Conservation (phyloP, 2,113 vertebrate genomes). For the Columba janthina region DNA sequence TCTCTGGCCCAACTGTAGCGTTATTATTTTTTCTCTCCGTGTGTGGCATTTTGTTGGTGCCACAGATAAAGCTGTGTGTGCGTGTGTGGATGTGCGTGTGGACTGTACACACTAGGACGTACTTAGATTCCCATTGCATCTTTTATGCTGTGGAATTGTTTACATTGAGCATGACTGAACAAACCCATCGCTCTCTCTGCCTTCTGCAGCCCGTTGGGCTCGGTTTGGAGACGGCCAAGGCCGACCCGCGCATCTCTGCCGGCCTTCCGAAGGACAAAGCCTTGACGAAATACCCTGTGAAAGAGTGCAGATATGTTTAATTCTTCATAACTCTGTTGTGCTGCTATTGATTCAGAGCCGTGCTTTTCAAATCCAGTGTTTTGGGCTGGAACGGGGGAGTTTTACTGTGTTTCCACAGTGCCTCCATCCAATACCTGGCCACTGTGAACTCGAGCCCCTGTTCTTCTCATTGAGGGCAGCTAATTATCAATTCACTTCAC, state of each 20-base stretch:
- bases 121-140: constrained; percentile 71
- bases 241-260: constrained; percentile 27
- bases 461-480: constrained; percentile 44
- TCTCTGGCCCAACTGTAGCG: constrained; percentile 82
- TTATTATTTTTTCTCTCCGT: constrained; percentile 56
- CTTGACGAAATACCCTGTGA: constrained; percentile 1
- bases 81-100: constrained; percentile 22
- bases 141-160: constrained; percentile 77
- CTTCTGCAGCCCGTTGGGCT: constrained; percentile 64
- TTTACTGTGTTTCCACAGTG: constrained; percentile 54
- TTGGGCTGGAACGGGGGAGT: constrained; percentile 46
- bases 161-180: constrained; percentile 78
- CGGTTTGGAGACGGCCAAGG: constrained; percentile 3
- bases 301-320: constrained; percentile 15
- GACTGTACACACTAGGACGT: constrained; percentile 66
- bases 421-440: constrained; percentile 69
- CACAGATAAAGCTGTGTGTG: constrained; percentile 58
- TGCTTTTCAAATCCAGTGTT: constrained; percentile 54
- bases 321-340: constrained; percentile 65
- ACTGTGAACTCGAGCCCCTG: constrained; percentile 69
- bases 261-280: background rate
- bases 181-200: constrained; percentile 64
- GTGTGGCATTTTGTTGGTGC: constrained; percentile 71
- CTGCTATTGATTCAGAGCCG: constrained; percentile 84
- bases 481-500: constrained; percentile 37